These are phyloP conservation scores for Phyto melanocephala DNA, from an alignment of 2,888 invertebrate species.

Conservation along the genomic window DNA sequence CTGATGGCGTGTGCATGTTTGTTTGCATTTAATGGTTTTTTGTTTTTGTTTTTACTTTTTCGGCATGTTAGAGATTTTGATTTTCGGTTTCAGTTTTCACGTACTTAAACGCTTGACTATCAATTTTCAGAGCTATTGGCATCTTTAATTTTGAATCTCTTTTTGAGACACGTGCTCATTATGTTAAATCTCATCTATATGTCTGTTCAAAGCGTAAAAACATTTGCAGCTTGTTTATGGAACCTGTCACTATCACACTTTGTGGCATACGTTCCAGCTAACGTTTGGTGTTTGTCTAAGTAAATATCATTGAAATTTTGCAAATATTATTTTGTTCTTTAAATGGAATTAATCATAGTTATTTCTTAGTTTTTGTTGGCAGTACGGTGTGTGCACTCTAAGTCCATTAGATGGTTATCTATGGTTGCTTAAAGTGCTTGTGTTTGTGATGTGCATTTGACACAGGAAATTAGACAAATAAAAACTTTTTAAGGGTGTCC, in stretches of 20 bases:
- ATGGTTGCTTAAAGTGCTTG: background rate
- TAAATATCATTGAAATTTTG: conserved; percentile 19
- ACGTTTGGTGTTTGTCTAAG: conserved; percentile 2
- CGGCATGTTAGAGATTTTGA: conserved; percentile 27
- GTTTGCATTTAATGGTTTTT: conserved; percentile 57
- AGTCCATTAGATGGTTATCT: background rate
- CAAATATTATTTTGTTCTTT: background rate
- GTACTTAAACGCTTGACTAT: conserved; percentile 21
- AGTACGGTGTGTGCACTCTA: background rate
- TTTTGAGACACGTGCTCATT: conserved; percentile 51
- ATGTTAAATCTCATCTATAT: background rate
- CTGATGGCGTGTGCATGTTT: conserved; percentile 31
- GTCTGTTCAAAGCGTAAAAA: background rate
- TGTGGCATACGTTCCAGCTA: conserved; percentile 67
- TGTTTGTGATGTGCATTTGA: background rate
- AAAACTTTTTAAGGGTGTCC: background rate
- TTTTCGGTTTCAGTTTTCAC: conserved; percentile 46
- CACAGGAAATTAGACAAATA: background rate
- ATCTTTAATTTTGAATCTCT: conserved; percentile 50
- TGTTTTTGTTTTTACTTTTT: background rate
- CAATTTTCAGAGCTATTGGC: conserved; percentile 50
- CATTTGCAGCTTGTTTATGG: conserved; percentile 53
- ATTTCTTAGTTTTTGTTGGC: background rate
- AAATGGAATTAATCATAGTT: conserved; percentile 1
- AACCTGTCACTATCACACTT: conserved; percentile 77